Evolutionary conservation across 2,888 invertebrate species (phyloP).

Genomic region (Dynastes maya): DNA sequence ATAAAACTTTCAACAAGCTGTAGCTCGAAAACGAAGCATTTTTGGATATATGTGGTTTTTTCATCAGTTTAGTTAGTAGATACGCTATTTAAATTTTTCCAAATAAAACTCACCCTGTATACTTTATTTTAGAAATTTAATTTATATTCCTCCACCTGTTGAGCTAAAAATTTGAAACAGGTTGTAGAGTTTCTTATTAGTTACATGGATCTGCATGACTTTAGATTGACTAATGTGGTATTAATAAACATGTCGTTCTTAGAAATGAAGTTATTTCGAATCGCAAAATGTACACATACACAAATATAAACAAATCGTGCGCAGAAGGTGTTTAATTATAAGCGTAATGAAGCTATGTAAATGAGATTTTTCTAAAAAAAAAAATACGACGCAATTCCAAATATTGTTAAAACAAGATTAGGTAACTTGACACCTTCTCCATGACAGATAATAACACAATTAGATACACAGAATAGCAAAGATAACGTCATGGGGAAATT

Average conservation of each 20-base stretch:
- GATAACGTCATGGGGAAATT: slow-evolving; percentile 7
- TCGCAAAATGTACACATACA: slow-evolving; percentile 5
- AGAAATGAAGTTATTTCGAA: not conserved
- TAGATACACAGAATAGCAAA: not conserved
- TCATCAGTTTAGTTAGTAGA: no score
- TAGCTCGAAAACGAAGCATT: no score
- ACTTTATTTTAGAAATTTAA: not conserved
- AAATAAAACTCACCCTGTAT: no score
- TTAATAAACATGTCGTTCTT: slow-evolving; percentile 2
- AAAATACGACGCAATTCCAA: slow-evolving; percentile 20
- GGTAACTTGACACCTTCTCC: not conserved
- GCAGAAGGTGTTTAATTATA: not conserved
- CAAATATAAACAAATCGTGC: slow-evolving; percentile 16
- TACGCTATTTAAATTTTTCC: no score
- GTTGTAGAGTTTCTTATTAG: not conserved
- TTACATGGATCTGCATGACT: not conserved
- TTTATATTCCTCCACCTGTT: not conserved
- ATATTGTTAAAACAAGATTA: not conserved
- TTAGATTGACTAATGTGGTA: slow-evolving; percentile 13
- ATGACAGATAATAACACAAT: slow-evolving; percentile 26
- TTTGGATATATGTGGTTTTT: no score
- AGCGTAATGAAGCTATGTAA: not conserved
- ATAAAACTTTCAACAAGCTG: no score
- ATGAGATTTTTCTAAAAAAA: slow-evolving; percentile 28
- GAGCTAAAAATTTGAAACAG: not conserved